Evolutionary conservation across 1,140 invertebrate genomes (phyloP), one percentile per base, ranked within the genome.

Genomic region (Heliconius melpomene): DNA sequence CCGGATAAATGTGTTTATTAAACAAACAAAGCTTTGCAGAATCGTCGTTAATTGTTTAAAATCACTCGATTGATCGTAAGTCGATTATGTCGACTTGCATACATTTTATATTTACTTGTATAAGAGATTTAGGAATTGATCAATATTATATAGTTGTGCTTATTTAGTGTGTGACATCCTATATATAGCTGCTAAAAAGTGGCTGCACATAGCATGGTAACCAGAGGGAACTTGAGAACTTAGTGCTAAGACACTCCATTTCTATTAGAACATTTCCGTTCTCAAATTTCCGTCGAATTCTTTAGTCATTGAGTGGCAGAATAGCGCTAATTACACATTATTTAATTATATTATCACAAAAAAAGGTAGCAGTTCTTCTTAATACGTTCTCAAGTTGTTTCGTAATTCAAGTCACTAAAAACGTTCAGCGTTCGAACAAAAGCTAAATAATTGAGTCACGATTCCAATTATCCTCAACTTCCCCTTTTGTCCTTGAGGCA

Each of bases 391-490:
- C 60, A 16, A 66, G 60, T 66, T 66, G 13, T 29, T 66, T 26
- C 60, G 60, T 54, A 75, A 79, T 76, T 75, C 36, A 46, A 76
- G 70, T 72, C 66, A 46, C 46, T 80, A 57, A 60, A 57, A 66
- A 60, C 50, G 32, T 32, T 23, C 52, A 50, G 26, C 57, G 79
- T 70, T 70, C 46, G 73, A 74, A 78, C 79, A 78, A 77, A 77
- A 72, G 26, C 75, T 46, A 75, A 81, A 81, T 81, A 81, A 81
- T 81, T 81, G 76, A 81, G 79, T 81, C 79, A 81, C 79, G 79
- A 81, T 81, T 78, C 76, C 72, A 78, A 78, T 81, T 78, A 81
- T 74, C 72, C 75, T 20, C 57, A 72, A 77, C 79, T 81, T 79
- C 46, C 60, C 26, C 26, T 66, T 66, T 66, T 29, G 60, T 72